phyloP scores from a whole-genome alignment of 2,113 vertebrate species.

The Notechis scutatus region DNA sequence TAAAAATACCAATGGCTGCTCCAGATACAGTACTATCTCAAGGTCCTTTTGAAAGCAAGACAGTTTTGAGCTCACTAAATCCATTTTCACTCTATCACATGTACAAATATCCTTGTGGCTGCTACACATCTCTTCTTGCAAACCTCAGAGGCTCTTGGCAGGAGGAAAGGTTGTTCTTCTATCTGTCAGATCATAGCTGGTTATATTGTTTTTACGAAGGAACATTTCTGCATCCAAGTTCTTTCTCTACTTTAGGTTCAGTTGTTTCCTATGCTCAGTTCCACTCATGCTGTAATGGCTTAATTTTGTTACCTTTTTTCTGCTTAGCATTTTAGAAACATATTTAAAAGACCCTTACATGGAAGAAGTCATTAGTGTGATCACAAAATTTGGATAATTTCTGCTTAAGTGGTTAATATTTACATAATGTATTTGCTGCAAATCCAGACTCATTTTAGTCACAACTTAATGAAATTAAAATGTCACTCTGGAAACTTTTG shows the following conservation, averaged over 20 bases:
- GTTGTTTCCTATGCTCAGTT: slow-evolving; percentile 48
- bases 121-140: background rate
- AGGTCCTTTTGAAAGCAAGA: background rate
- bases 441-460: slow-evolving; percentile 72
- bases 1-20: background rate
- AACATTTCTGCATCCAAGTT: slow-evolving; percentile 30
- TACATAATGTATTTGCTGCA: slow-evolving; percentile 78
- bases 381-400: slow-evolving; percentile 63
- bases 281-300: slow-evolving; percentile 4
- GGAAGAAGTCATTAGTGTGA: slow-evolving; percentile 46
- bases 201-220: background rate
- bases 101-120: background rate
- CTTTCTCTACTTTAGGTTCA: slow-evolving; percentile 42
- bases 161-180: background rate
- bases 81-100: background rate
- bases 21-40: background rate
- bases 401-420: slow-evolving; percentile 69
- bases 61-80: background rate
- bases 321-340: background rate
- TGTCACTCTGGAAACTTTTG: slow-evolving; percentile 67
- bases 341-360: slow-evolving; percentile 16
- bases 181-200: background rate
- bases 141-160: background rate
- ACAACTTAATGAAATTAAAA: slow-evolving; percentile 80
- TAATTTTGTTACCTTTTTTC: background rate